Evolutionary conservation across 2,113 vertebrate species (phyloP).

Genomic region (Mesitornis unicolor): DNA sequence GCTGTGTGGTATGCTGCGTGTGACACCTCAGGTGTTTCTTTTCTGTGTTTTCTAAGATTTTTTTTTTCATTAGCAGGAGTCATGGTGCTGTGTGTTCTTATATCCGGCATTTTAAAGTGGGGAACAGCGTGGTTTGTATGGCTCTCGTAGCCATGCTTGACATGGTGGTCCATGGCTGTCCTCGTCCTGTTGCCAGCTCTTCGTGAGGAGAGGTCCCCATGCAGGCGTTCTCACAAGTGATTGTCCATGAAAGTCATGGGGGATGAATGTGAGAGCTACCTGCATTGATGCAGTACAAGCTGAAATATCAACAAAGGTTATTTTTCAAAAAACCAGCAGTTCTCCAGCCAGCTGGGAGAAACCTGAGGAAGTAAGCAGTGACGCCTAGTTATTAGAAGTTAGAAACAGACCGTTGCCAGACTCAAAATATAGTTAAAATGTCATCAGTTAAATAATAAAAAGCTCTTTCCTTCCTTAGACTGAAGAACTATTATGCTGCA

Average conservation of each 20-base stretch:
- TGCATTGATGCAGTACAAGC: neutral
- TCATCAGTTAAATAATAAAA: constrained; percentile 7
- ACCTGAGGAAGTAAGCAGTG: neutral
- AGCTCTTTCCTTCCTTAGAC: neutral
- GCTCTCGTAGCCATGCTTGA: neutral
- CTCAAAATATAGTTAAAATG: neutral
- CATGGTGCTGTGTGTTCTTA: neutral
- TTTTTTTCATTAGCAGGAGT: neutral
- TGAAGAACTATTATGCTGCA: neutral
- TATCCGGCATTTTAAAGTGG: neutral
- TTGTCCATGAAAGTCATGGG: neutral
- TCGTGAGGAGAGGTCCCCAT: neutral
- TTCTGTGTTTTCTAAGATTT: neutral
- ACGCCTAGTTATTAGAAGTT: neutral
- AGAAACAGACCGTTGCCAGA: neutral
- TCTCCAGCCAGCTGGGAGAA: neutral
- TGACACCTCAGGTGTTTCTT: neutral
- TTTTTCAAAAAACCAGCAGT: neutral
- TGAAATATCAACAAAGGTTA: neutral
- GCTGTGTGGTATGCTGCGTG: rapidly evolving
- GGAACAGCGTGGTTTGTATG: neutral
- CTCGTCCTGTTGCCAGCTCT: rapidly evolving
- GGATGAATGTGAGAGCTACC: neutral
- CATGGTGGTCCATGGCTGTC: neutral
- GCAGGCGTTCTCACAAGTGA: neutral